Percentiles rank a stretch among this genome's conserved stretches.
Evolutionary conservation across 2,113 vertebrate species (phyloP).

Genomic region (Oncorhynchus mykiss): DNA sequence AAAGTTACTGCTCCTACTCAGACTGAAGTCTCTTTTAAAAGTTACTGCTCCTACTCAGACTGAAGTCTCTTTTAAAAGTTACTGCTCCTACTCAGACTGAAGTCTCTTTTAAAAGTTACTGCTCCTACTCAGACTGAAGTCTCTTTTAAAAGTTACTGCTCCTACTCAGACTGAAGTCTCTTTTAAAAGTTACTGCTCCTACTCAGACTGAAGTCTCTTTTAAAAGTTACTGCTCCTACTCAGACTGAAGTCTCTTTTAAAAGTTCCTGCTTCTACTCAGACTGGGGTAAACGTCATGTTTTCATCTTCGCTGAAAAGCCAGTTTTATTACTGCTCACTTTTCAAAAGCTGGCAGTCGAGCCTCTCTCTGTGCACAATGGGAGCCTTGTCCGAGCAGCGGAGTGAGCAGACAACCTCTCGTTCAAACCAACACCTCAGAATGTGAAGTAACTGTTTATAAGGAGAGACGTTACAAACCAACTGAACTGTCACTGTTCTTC

Average conservation of each 20-base stretch:
- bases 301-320: constrained; percentile 29
- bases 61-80: too few species aligned
- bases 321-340: constrained; percentile 26
- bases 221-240: not conserved
- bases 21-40: too few species aligned
- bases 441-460: constrained; percentile 35
- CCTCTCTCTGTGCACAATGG: constrained; percentile 26
- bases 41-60: too few species aligned
- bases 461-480: not conserved
- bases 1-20: too few species aligned
- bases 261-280: too few species aligned
- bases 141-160: too few species aligned
- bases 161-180: too few species aligned
- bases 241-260: not conserved
- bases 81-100: too few species aligned
- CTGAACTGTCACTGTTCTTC: not conserved
- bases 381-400: constrained; percentile 28
- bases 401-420: constrained; percentile 20
- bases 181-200: too few species aligned
- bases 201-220: too few species aligned
- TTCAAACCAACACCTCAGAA: constrained; percentile 45
- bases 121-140: too few species aligned
- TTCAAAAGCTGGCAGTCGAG: not conserved
- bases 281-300: constrained; percentile 13
- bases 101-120: too few species aligned